Evolutionary conservation across 2,888 invertebrate species (phyloP).

Genomic region (Ophion ventricosus): DNA sequence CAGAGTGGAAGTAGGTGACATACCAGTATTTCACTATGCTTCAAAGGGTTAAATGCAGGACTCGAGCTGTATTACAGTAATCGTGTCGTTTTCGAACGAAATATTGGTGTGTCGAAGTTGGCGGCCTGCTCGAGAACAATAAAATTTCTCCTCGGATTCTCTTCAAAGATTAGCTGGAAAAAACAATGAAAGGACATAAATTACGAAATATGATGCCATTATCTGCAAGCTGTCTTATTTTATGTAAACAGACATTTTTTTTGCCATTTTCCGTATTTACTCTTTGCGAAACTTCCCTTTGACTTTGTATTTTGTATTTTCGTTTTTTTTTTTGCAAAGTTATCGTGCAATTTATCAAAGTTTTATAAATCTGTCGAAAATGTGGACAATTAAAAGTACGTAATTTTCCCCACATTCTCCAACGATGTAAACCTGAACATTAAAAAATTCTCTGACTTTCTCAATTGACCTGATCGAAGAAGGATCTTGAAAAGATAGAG

Average conservation of each 20-base stretch:
- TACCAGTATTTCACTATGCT: too few species aligned
- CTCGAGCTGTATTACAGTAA: too few species aligned
- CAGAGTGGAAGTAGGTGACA: too few species aligned
- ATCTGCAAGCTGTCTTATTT: too few species aligned
- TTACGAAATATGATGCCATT: too few species aligned
- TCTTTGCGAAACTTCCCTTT: not conserved
- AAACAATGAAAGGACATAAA: not conserved
- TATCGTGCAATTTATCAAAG: not conserved
- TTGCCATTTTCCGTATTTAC: not conserved
- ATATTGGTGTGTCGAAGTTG: too few species aligned
- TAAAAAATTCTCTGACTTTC: not conserved
- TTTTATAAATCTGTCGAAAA: not conserved
- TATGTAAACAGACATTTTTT: not conserved
- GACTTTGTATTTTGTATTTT: not conserved
- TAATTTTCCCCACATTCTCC: not conserved
- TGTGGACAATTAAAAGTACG: not conserved
- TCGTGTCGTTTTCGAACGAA: too few species aligned
- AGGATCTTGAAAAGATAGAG: not conserved
- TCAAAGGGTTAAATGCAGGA: too few species aligned
- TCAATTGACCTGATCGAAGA: constrained; percentile 10
- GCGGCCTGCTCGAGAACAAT: too few species aligned
- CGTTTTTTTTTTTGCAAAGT: not conserved
- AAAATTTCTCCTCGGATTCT: too few species aligned
- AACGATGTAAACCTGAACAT: not conserved
- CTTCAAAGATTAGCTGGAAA: too few species aligned